Conservation (phyloP, 2,888 invertebrate species). For the Eupsilia transversa region DNA sequence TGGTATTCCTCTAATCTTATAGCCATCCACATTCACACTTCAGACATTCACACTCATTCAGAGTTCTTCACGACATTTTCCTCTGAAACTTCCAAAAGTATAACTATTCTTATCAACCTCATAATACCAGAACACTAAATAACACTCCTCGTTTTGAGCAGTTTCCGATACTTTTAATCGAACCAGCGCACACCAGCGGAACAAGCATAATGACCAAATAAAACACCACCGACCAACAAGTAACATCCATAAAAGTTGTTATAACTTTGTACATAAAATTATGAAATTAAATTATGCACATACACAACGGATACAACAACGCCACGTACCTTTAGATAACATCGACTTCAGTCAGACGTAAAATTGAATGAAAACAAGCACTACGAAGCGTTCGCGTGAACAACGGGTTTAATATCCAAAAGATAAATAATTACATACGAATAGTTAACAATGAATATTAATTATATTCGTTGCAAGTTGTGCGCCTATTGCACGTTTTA, state of each 20-base stretch:
- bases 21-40: neutral
- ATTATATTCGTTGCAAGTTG: slow-evolving; percentile 58
- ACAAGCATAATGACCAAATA: slow-evolving; percentile 40
- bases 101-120: neutral
- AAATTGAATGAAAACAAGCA: slow-evolving; percentile 48
- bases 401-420: slow-evolving; percentile 35
- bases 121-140: neutral
- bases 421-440: slow-evolving; percentile 31
- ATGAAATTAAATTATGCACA: slow-evolving; percentile 56
- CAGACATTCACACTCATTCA: neutral
- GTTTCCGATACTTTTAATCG: slow-evolving; percentile 27
- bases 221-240: slow-evolving; percentile 49
- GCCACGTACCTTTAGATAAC: slow-evolving; percentile 36
- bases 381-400: neutral
- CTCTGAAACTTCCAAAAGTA: neutral
- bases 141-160: neutral
- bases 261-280: slow-evolving; percentile 57
- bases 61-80: neutral
- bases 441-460: slow-evolving; percentile 59
- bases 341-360: slow-evolving; percentile 28
- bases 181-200: slow-evolving; percentile 14
- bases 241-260: slow-evolving; percentile 50
- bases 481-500: slow-evolving; percentile 69
- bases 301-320: slow-evolving; percentile 34
- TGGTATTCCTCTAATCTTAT: neutral